Conservation (phyloP, 1,140 invertebrate species). For the Adelges cooleyi region DNA sequence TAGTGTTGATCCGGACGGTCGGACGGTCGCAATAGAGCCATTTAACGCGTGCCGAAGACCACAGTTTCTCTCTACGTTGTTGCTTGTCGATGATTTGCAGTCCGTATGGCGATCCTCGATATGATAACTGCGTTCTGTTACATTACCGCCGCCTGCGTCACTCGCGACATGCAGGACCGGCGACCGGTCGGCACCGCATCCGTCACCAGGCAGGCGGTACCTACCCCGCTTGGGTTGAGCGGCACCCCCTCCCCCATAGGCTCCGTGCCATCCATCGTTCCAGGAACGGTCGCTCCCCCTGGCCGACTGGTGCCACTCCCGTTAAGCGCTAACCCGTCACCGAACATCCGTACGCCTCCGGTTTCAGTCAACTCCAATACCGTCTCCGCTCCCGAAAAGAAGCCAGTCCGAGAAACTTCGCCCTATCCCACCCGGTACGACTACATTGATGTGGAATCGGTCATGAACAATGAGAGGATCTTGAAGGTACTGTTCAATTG, state of each 20-base stretch:
- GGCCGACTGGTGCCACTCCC: neutral
- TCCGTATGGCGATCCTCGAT: neutral
- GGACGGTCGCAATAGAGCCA: neutral
- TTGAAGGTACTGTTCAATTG: constrained; percentile 44
- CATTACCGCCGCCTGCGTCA: neutral
- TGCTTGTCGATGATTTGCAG: neutral
- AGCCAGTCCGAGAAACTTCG: neutral
- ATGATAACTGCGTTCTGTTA: neutral
- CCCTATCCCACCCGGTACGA: constrained; percentile 45
- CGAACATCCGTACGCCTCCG: neutral
- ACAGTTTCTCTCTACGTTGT: neutral
- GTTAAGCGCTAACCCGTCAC: neutral
- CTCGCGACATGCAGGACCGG: neutral
- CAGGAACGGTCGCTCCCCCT: neutral
- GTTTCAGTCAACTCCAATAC: neutral
- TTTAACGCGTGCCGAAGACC: neutral
- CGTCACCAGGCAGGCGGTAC: neutral
- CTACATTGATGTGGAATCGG: constrained; percentile 42
- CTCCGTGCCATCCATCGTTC: neutral
- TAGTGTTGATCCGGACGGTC: neutral
- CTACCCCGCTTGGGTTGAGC: too few species aligned
- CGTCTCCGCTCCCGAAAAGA: neutral
- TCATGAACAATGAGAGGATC: constrained; percentile 43
- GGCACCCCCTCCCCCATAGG: too few species aligned
- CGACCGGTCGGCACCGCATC: neutral